Percentiles rank a stretch among this genome's conserved stretches.
These are phyloP conservation scores for Hypanus sabinus DNA, from an alignment of 2,113 vertebrate species.

Conservation along the genomic window DNA sequence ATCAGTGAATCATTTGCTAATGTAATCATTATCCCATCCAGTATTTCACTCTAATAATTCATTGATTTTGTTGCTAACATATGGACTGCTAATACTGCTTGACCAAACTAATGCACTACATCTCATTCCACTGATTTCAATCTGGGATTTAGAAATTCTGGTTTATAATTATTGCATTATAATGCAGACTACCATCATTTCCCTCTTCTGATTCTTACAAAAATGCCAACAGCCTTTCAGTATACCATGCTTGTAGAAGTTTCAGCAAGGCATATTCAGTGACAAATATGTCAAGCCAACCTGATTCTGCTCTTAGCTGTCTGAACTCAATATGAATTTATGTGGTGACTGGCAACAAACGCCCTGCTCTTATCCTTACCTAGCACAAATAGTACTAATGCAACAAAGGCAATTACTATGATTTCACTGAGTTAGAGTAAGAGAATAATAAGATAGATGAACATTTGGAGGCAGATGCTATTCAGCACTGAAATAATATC, in stretches of 20 bases:
- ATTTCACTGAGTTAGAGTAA: neutral
- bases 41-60: neutral
- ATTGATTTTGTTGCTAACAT: neutral
- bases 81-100: neutral
- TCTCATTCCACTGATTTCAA: neutral
- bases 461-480: too few relatives aligned
- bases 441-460: too few relatives aligned
- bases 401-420: neutral
- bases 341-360: neutral
- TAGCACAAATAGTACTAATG: neutral
- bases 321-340: neutral
- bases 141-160: too few relatives aligned
- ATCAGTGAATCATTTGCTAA: conserved; percentile 1
- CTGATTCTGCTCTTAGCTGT: neutral
- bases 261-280: too few relatives aligned
- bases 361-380: neutral
- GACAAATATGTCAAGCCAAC: neutral
- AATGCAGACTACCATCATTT: neutral
- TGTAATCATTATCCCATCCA: neutral
- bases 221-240: neutral
- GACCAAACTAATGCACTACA: neutral
- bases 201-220: neutral
- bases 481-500: too few relatives aligned
- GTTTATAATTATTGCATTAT: neutral
- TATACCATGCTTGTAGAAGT: neutral